Evolutionary conservation across 2,113 vertebrate species (phyloP), one percentile per base, ranked within the genome.

Genomic region (Burhinus bistriatus): DNA sequence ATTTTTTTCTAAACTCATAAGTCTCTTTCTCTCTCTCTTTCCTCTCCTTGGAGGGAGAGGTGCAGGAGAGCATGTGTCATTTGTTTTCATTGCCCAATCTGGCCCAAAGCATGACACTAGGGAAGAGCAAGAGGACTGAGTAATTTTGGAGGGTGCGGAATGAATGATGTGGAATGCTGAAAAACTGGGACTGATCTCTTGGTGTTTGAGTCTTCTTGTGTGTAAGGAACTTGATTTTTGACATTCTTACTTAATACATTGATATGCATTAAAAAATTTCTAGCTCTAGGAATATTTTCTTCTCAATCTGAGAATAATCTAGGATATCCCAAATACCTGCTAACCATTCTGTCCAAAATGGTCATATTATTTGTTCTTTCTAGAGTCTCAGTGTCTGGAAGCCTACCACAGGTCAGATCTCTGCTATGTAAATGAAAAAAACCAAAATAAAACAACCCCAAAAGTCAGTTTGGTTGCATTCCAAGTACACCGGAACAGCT

Each of bases 151-250:
- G 9, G 20, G 9, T 7, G 9, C 73, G 70, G 42, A 92, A 49
- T 11, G 1, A 55, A 38, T 26, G 1, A 17, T 1, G 4, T 9
- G 5, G 7, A 73, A 77, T 9, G 12, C 29, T 36, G 23, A 66
- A 87, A 92, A 80, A 36, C 23, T 55, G 7, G 7, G 8, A 70
- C 16, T 1, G 1, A 27, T 57, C 16, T 38, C 36, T 38, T 51
- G 44, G 36, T 69, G 5, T 55, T 58, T 61, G 44, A 75, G 26
- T 42, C 29, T 18, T 57, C 40, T 79, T 36, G 4, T 52, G 26
- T 57, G 20, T 45, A 87, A 75, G 7, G 52, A 87, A 47, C 17
- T 45, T 14, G 32, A 30, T 16, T 49, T 83, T 40, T 34, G 20
- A 17, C 27, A 58, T 38, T 72, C 22, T 34, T 81, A 16, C 7